Percentiles rank a stretch among this genome's conserved stretches.
Evolutionary conservation across 2,888 invertebrate species (phyloP).

Genomic region (Molorchus minor): DNA sequence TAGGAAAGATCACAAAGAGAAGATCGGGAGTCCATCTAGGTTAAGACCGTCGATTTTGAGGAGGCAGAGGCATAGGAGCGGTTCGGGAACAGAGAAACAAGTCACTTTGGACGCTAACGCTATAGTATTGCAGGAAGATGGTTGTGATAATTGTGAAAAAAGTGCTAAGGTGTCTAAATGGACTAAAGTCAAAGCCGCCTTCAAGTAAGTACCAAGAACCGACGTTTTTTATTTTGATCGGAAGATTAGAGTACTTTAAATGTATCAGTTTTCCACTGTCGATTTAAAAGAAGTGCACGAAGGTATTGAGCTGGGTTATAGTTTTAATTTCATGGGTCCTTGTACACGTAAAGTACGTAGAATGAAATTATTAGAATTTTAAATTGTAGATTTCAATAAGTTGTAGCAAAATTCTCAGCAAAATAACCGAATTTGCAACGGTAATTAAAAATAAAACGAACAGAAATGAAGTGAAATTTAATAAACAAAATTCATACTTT

Average conservation of each 20-base stretch:
- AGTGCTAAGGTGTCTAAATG: slow-evolving; percentile 80
- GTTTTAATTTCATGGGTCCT: too few relatives aligned
- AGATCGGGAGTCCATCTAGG: slow-evolving; percentile 51
- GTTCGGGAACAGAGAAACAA: slow-evolving; percentile 67
- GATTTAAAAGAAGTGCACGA: too few relatives aligned
- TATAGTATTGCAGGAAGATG: slow-evolving; percentile 31
- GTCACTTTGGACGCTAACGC: slow-evolving; percentile 28
- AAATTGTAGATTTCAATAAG: too few relatives aligned
- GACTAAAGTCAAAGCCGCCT: slow-evolving; percentile 89
- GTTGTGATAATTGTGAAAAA: slow-evolving; percentile 40
- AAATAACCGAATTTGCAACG: too few relatives aligned
- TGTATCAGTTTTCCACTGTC: too few relatives aligned
- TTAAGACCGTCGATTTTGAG: slow-evolving; percentile 65
- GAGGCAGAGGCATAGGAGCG: slow-evolving; percentile 64
- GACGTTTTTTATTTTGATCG: neutral
- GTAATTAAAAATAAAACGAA: too few relatives aligned
- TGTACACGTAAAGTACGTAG: too few relatives aligned
- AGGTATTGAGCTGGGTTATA: too few relatives aligned
- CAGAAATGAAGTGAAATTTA: too few relatives aligned
- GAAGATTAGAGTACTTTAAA: neutral
- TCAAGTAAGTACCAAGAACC: slow-evolving; percentile 66
- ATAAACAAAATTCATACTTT: too few relatives aligned
- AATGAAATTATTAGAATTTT: too few relatives aligned
- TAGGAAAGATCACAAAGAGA: slow-evolving; percentile 54
- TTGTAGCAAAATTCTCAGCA: too few relatives aligned